Evolutionary conservation across 2,113 vertebrate species (phyloP).

Genomic region (Halichoerus grypus): DNA sequence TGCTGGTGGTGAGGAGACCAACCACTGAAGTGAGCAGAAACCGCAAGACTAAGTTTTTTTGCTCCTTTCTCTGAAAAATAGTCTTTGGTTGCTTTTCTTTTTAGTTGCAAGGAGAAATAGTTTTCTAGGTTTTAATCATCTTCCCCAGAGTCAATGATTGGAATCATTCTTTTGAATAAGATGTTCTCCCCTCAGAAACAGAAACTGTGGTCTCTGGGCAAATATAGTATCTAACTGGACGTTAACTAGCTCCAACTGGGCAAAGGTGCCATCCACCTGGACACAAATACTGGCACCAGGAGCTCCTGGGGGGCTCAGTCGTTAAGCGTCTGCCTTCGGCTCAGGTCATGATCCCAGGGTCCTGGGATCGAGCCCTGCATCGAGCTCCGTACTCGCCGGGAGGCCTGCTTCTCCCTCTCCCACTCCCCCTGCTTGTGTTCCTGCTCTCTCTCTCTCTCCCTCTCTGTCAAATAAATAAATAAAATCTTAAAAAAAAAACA

Average conservation of each 20-base stretch:
- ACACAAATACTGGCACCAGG: neutral
- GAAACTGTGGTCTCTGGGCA: neutral
- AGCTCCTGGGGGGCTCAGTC: neutral
- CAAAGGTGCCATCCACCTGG: neutral
- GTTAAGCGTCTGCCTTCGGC: no score
- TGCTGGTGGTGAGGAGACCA: neutral
- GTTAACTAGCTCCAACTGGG: neutral
- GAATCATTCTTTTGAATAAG: neutral
- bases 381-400: no score
- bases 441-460: no score
- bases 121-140: neutral
- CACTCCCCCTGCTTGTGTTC: no score
- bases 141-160: neutral
- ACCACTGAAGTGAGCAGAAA: neutral
- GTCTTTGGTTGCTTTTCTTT: constrained; percentile 3
- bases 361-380: no score
- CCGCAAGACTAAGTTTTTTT: neutral
- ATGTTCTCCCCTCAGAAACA: neutral
- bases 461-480: no score
- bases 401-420: no score
- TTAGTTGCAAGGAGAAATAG: constrained; percentile 17
- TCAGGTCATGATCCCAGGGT: no score
- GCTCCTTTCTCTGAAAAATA: constrained; percentile 31
- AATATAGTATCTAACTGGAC: neutral
- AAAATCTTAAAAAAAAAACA: no score